Conservation (phyloP, 2,113 vertebrate genomes). For the Chaetodon trifascialis region DNA sequence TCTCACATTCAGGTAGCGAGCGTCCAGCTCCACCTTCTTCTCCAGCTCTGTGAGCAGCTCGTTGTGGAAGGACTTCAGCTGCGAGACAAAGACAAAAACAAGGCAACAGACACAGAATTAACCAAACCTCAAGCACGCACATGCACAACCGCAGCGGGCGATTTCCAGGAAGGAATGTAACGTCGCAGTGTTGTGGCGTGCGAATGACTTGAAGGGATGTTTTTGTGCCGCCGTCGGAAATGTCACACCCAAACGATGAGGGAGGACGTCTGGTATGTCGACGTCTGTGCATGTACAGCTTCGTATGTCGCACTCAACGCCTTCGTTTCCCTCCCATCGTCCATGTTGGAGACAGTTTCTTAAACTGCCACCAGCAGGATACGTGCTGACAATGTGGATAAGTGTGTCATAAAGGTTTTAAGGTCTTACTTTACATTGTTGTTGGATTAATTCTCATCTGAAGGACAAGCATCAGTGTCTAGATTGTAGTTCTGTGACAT, state of each 20-base stretch:
- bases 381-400: neutral
- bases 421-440: neutral
- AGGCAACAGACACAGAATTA: neutral
- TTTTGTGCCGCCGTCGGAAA: slow-evolving; percentile 6
- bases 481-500: neutral
- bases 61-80: slow-evolving; percentile 98
- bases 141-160: neutral
- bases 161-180: neutral
- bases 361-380: slow-evolving; percentile 12
- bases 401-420: neutral
- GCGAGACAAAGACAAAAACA: slow-evolving; percentile 42
- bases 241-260: slow-evolving; percentile 15
- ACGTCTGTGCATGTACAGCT: neutral
- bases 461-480: neutral
- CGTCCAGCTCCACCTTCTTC: slow-evolving; percentile 98
- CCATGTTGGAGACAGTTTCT: neutral
- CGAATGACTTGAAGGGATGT: neutral
- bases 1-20: slow-evolving; percentile 96
- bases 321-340: neutral
- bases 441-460: neutral
- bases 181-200: neutral
- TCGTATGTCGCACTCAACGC: neutral
- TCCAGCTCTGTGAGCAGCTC: slow-evolving; percentile 96
- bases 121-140: neutral
- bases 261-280: slow-evolving; percentile 2